Evolutionary conservation across 2,888 invertebrate species (phyloP), one percentile per base, ranked within the genome.

Genomic region (Salticus scenicus): DNA sequence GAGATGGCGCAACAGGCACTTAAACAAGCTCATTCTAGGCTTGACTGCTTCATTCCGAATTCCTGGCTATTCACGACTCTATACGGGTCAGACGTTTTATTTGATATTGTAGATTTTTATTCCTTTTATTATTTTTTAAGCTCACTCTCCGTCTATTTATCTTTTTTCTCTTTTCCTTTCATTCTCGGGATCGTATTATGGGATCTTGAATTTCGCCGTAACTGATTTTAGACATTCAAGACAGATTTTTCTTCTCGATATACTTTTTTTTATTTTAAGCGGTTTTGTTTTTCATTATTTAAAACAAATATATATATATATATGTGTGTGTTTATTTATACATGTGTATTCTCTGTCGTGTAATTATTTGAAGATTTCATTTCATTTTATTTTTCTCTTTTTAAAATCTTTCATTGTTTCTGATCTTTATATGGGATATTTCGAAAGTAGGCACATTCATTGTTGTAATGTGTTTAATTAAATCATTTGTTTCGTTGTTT

Each of bases 161-260:
- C 30, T 17, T 66, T 51, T 64, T 72, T 80, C 28, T 28, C 41
- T 64, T 37, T 81, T 28, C 51, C 42, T 30, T 37, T 51, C 28
- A 33, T 70, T 70, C 71, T 76, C 47, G 47, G 64, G 76, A 82
- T 82, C 82, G 64, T 82, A 75, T 82, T 82, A 75, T 73, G 74
- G 67, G 37, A 81, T 81, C 82, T 75, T 67, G 75, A 71, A 76
- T 75, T 82, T 42, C 66, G 33, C 51, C 66, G 74, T 82, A 82
- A 82, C 82, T 82, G 82, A 82, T 82, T 75, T 82, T 75, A 75
- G 82, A 82, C 82, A 75, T 82, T 63, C 63, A 28, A 74, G 64
- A 37, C 47, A 71, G 82, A 81, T 76, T 82, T 82, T 63, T 37
- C 37, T 47, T 51, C 66, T 73, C 51, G 69, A 75, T 70, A 28